Base-by-base conservation (phyloP, 2,113 vertebrate species). In the Rhynchopsitta pachyrhyncha region DNA sequence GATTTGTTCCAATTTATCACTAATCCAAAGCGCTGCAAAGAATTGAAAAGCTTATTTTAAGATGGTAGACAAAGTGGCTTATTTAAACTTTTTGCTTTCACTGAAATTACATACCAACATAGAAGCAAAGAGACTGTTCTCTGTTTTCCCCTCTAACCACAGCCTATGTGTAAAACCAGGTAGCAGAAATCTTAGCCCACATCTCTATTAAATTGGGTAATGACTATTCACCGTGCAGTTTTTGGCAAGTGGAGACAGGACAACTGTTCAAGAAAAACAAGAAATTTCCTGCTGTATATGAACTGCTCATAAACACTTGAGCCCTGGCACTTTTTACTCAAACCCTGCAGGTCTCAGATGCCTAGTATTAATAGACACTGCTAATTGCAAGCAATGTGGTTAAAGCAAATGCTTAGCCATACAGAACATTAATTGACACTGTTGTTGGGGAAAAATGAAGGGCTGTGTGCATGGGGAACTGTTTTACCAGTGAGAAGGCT, bases 221-320 rank as follows among this genome's bases (percentile, higher is more conserved):
- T 94, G 94, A 91, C 88, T 97, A 92, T 95, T 96, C 87, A 94
- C 89, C 44, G 3, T 75, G 52, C 89, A 84, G 70, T 63, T 96
- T 95, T 96, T 96, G 96, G 94, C 95, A 97, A 86, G 86, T 66
- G 67, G 63, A 84, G 86, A 55, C 86, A 82, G 86, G 95, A 95
- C 88, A 95, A 86, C 64, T 37, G 81, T 89, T 96, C 95, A 97
- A 97, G 88, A 93, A 89, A 97, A 97, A 97, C 92, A 97, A 95
- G 69, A 73, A 88, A 96, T 97, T 97, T 97, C 96, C 95, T 96
- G 91, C 93, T 94, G 62, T 67, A 92, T 92, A 93, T 92, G 96
- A 95, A 90, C 90, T 89, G 78, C 93, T 97, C 94, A 96, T 97
- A 96, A 97, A 97, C 96, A 95, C 96, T 92, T 91, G 88, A 95